Percentiles rank a stretch among this genome's conserved stretches.
phyloP scores from a whole-genome alignment of 2,113 vertebrate genomes.

The Phalacrocorax aristotelis region DNA sequence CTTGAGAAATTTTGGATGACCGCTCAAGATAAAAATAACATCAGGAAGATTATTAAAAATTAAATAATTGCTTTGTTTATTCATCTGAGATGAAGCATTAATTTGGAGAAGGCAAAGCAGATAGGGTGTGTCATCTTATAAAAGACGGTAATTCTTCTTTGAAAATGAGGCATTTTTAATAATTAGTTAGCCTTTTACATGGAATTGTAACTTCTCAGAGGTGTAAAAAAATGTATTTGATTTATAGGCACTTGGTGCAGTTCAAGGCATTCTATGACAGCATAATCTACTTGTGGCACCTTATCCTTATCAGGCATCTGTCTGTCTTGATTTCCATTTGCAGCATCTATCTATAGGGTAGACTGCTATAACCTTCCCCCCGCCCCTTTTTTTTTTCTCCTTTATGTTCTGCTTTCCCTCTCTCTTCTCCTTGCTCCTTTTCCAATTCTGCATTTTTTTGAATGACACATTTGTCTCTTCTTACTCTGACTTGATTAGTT shows the following conservation, averaged over 20 bases:
- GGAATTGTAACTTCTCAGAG: not conserved
- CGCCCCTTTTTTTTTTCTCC: not conserved
- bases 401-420: not conserved
- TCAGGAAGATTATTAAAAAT: not conserved
- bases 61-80: not conserved
- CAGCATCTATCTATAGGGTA: not conserved
- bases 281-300: not conserved
- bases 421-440: not conserved
- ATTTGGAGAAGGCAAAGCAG: not conserved
- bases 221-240: not conserved
- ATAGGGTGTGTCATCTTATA: not conserved
- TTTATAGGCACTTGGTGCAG: not conserved
- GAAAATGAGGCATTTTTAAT: not conserved
- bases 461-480: not conserved
- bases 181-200: not conserved
- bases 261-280: not conserved
- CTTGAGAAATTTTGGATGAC: not conserved
- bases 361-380: not conserved
- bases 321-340: not conserved
- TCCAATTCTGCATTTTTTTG: not conserved
- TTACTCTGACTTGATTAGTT: not conserved
- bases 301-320: not conserved
- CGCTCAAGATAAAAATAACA: not conserved
- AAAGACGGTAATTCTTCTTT: not conserved
- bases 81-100: not conserved